phyloP scores from a whole-genome alignment of 2,113 vertebrate genomes.

The Capreolus pygargus region DNA sequence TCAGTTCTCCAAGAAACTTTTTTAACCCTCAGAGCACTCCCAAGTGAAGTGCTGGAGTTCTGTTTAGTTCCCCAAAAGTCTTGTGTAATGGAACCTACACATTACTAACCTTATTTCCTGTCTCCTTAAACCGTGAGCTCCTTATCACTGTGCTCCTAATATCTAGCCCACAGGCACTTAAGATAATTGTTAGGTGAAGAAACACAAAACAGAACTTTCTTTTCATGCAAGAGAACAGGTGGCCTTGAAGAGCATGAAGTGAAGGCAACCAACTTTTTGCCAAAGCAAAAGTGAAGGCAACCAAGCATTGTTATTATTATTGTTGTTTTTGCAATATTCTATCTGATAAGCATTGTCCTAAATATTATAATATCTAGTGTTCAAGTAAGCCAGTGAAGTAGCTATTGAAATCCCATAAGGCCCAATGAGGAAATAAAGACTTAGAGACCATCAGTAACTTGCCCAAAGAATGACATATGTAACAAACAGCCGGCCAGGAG shows the following conservation, averaged over 20 bases:
- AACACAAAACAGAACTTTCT: background rate
- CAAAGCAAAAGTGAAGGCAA: background rate
- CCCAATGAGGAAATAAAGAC: background rate
- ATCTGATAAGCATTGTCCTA: background rate
- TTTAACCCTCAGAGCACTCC: background rate
- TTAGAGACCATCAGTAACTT: background rate
- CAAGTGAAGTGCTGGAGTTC: background rate
- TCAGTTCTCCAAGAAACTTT: background rate
- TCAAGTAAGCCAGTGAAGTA: background rate
- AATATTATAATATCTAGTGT: background rate
- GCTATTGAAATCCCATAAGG: background rate
- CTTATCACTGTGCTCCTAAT: background rate
- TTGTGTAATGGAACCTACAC: background rate
- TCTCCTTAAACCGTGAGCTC: background rate
- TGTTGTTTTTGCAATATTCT: background rate
- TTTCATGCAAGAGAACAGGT: slow-evolving; percentile 21
- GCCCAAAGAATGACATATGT: background rate
- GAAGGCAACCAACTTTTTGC: background rate
- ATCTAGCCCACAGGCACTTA: background rate
- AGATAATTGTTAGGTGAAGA: background rate
- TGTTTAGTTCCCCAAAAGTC: background rate
- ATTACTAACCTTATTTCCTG: background rate
- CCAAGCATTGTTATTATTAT: too few relatives aligned
- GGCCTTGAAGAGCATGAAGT: background rate
- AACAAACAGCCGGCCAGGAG: background rate